phyloP scores from a whole-genome alignment of 2,113 vertebrate genomes.

The Heteronetta atricapilla region DNA sequence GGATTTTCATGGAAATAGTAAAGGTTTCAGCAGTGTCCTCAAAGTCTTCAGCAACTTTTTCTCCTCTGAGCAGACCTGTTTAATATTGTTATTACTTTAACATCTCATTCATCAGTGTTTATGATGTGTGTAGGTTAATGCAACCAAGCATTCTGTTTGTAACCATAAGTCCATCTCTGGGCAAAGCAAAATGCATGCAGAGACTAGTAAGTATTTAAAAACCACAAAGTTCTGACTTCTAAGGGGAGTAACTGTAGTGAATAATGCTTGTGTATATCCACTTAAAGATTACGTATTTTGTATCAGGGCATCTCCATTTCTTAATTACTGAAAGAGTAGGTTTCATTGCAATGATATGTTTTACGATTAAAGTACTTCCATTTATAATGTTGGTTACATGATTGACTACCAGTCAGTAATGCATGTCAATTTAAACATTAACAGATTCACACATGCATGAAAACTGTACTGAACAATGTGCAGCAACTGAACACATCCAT shows the following conservation, averaged over 20 bases:
- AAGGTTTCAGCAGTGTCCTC: neutral
- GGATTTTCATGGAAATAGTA: neutral
- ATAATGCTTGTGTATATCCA: neutral
- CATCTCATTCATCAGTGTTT: neutral
- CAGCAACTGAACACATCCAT: neutral
- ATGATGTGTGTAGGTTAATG: neutral
- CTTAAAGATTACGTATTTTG: neutral
- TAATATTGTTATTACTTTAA: neutral
- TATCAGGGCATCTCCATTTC: neutral
- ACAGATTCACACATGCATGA: neutral
- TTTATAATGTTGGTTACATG: neutral
- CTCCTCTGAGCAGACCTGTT: neutral
- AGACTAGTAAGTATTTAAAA: neutral
- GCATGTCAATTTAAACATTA: neutral
- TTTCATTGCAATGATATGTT: neutral
- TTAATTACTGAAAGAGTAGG: neutral
- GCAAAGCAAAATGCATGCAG: neutral
- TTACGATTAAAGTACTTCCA: neutral
- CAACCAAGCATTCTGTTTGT: slow-evolving; percentile 4
- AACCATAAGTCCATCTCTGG: neutral
- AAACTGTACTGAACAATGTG: neutral
- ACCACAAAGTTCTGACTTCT: neutral
- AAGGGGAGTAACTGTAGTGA: neutral
- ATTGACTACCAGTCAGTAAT: neutral
- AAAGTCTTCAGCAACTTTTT: neutral